Evolutionary conservation across 2,113 vertebrate species (phyloP).

Genomic region (Thamnaconus septentrionalis): DNA sequence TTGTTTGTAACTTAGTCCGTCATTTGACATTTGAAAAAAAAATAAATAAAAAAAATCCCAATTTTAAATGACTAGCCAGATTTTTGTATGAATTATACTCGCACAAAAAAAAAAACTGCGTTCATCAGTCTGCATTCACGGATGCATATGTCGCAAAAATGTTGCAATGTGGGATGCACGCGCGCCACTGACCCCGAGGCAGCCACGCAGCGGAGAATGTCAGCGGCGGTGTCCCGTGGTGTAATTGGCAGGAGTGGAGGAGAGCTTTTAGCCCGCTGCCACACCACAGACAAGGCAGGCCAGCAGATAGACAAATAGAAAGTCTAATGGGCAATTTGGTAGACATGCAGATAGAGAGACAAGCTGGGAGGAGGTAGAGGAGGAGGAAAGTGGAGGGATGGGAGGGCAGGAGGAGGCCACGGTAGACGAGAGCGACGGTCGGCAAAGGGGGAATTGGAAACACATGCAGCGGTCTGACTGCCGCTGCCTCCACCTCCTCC

Average conservation of each 20-base stretch:
- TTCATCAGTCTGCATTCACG: no score
- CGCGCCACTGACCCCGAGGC: neutral
- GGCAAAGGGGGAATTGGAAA: slow-evolving; percentile 58
- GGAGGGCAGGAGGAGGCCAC: slow-evolving; percentile 4
- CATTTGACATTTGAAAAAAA: no score
- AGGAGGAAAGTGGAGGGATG: neutral
- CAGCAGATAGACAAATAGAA: slow-evolving; percentile 59
- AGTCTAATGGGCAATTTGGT: slow-evolving; percentile 55
- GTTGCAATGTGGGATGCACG: no score
- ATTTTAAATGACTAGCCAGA: no score
- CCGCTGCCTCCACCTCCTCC: slow-evolving; percentile 46
- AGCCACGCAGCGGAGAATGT: slow-evolving; percentile 38
- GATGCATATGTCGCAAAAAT: no score
- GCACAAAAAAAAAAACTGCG: no score
- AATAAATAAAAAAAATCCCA: no score
- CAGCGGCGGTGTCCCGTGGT: slow-evolving; percentile 54
- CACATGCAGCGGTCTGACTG: slow-evolving; percentile 68
- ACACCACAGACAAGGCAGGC: slow-evolving; percentile 45
- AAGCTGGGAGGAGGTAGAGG: neutral
- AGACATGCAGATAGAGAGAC: slow-evolving; percentile 1
- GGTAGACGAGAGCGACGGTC: slow-evolving; percentile 30
- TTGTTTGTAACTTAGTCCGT: no score
- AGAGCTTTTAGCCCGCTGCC: slow-evolving; percentile 49
- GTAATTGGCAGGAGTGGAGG: slow-evolving; percentile 43
- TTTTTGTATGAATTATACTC: no score